These are phyloP conservation scores for Isaurus tuberculatus DNA, from an alignment of 92 coral and sea anemone species.

Conservation along the genomic window DNA sequence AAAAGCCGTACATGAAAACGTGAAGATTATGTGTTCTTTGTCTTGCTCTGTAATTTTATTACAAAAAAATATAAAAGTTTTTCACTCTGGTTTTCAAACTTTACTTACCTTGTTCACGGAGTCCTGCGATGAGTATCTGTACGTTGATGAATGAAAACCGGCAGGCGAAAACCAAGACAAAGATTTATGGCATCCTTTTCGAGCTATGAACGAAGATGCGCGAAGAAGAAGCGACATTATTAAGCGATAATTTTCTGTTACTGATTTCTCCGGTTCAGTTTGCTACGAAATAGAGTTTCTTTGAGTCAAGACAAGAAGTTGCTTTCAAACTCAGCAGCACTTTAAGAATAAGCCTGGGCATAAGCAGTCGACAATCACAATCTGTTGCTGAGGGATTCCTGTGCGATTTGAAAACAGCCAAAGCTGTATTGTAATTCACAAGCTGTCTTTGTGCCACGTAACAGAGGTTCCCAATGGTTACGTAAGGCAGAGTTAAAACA, in stretches of 20 bases:
- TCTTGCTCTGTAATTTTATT: too few relatives aligned
- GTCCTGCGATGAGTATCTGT: conserved; percentile 46
- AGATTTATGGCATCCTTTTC: conserved; percentile 58
- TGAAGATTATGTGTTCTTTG: too few relatives aligned
- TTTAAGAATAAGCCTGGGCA: neutral
- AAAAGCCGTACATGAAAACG: too few relatives aligned
- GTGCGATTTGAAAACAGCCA: neutral
- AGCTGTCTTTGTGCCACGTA: conserved; percentile 34
- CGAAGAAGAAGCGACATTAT: conserved; percentile 80
- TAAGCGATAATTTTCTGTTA: too few relatives aligned
- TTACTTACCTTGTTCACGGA: conserved; percentile 70
- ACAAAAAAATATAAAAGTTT: neutral
- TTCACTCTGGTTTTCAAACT: neutral
- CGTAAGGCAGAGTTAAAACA: neutral
- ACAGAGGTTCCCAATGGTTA: conserved; percentile 15
- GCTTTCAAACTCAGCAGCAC: neutral
- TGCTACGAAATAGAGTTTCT: neutral
- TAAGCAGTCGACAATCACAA: neutral
- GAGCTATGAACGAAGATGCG: conserved; percentile 72
- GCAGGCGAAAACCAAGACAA: conserved; percentile 42
- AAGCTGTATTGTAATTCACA: too few relatives aligned
- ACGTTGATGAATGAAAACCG: conserved; percentile 60
- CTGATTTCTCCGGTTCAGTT: neutral
- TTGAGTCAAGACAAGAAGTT: neutral
- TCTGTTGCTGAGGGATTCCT: conserved; percentile 15